These are phyloP conservation scores for Rhopilema esculentum DNA, from an alignment of 30 jellyfish, hydroid and myxozoan species.

Conservation along the genomic window DNA sequence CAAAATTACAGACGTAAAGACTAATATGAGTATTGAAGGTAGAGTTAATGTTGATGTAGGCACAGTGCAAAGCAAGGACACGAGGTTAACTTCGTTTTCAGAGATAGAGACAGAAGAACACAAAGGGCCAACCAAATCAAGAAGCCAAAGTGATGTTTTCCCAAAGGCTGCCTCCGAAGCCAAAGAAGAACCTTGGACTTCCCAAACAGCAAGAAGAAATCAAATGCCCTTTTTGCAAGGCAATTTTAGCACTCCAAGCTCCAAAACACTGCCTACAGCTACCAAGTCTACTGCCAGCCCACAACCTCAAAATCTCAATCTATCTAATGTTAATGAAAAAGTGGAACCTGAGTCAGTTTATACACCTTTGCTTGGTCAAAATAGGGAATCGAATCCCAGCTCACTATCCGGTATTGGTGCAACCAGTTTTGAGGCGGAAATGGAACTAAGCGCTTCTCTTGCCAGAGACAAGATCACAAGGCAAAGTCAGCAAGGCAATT, in stretches of 20 bases:
- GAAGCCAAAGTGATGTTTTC: slow-evolving; percentile 4
- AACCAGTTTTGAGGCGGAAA: slow-evolving; percentile 64
- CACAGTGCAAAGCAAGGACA: not conserved
- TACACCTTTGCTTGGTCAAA: slow-evolving; percentile 73
- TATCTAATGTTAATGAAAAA: not conserved
- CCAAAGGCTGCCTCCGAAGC: not conserved
- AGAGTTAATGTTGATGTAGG: slow-evolving; percentile 14
- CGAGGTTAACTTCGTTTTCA: not conserved
- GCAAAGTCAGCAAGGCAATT: slow-evolving; percentile 72
- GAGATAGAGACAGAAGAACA: too few relatives aligned
- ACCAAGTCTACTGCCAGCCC: not conserved
- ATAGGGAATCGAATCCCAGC: slow-evolving; percentile 22
- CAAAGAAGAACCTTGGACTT: slow-evolving; percentile 1
- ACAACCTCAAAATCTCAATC: slow-evolving; percentile 24
- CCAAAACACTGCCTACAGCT: not conserved
- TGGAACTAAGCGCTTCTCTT: slow-evolving; percentile 68
- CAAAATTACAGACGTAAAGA: slow-evolving; percentile 51
- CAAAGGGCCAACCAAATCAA: not conserved
- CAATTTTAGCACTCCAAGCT: not conserved
- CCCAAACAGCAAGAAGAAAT: not conserved
- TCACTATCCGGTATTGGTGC: slow-evolving; percentile 69
- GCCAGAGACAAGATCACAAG: slow-evolving; percentile 57
- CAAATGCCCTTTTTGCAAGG: not conserved
- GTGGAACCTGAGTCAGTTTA: slow-evolving; percentile 56
- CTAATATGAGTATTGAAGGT: slow-evolving; percentile 58